Evolutionary conservation across 1,140 invertebrate genomes (phyloP), one percentile per base, ranked within the genome.

Genomic region (Bombus balteatus): DNA sequence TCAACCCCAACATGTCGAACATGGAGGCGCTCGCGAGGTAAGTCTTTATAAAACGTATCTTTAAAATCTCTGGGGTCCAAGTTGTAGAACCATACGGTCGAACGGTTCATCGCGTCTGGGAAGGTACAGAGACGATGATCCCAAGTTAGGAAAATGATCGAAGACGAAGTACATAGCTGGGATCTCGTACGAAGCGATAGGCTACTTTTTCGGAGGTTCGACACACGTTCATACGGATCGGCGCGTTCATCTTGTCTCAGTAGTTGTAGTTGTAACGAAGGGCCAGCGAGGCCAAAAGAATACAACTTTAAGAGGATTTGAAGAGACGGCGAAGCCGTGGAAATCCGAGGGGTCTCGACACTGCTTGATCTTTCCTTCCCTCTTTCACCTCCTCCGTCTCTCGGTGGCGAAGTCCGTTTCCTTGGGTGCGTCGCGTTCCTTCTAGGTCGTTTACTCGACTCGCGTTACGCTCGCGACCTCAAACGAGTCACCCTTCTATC

Each of bases 1-100:
- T 91, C 96, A 97, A 95, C 96, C 97, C 85, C 92, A 95, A 96
- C 85, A 96, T 97, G 95, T 96, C 97, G 90, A 97, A 97, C 93
- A 98, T 98, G 97, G 97, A 98, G 94, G 97, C 97, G 83, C 96
- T 98, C 47, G 98, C 98, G 85, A 97, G 97, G 97, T 97, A 95
- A 96, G 95, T 13, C 93, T 15, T 39, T 43, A 22, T 15, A 10
- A 34, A 9, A n/a, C 62, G 25, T n/a, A 10, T 18, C 43, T 12
- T 43, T 12, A 5, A 41, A 72, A 6, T 22, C 6, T n/a, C 15
- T 1, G 66, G 15, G 18, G 32, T 18, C 1, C 65, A 18, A 68
- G 2, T 34, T 6, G 5, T 2, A 15, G 13, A 1, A 22, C 47
- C 15, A 5, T n/a, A 18, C 15, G 6, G 65, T 8, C n/a, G 15